A percentile compares a stretch with the other conserved stretches of the same genome.
Conservation (phyloP, 2,888 invertebrate species). For the Oscheius myriophilus region DNA sequence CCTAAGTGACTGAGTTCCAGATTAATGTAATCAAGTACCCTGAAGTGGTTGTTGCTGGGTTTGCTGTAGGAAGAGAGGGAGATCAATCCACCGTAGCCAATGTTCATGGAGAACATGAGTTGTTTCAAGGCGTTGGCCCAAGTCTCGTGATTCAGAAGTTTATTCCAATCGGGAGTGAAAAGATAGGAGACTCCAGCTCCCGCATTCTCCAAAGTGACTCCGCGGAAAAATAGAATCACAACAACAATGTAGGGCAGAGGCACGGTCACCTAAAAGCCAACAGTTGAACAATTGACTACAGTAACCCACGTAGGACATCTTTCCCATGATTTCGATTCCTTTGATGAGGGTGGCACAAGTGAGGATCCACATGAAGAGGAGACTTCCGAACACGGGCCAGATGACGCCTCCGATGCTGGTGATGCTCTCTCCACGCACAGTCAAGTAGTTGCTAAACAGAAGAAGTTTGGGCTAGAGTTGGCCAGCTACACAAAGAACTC, state of each 20-base stretch:
- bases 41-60: constrained; percentile 57
- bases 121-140: constrained; percentile 65
- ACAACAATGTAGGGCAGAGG: constrained; percentile 65
- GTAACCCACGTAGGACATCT: constrained; percentile 37
- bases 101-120: constrained; percentile 61
- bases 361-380: constrained; percentile 51
- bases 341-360: constrained; percentile 56
- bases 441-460: constrained; percentile 54
- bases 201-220: constrained; percentile 60
- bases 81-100: constrained; percentile 64
- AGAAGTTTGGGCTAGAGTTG: no score
- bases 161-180: constrained; percentile 56
- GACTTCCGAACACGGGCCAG: constrained; percentile 37
- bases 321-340: constrained; percentile 62
- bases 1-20: constrained; percentile 32
- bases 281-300: constrained; percentile 31
- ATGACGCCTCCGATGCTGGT: constrained; percentile 53
- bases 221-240: constrained; percentile 59
- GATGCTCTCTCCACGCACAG: constrained; percentile 47
- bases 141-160: constrained; percentile 35
- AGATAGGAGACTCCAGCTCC: constrained; percentile 59
- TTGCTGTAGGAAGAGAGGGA: constrained; percentile 62
- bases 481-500: constrained; percentile 3
- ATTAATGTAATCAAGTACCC: constrained; percentile 28
- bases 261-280: constrained; percentile 50